Conservation (phyloP, 2,888 invertebrate genomes). For the Acanthoscelides obtectus region DNA sequence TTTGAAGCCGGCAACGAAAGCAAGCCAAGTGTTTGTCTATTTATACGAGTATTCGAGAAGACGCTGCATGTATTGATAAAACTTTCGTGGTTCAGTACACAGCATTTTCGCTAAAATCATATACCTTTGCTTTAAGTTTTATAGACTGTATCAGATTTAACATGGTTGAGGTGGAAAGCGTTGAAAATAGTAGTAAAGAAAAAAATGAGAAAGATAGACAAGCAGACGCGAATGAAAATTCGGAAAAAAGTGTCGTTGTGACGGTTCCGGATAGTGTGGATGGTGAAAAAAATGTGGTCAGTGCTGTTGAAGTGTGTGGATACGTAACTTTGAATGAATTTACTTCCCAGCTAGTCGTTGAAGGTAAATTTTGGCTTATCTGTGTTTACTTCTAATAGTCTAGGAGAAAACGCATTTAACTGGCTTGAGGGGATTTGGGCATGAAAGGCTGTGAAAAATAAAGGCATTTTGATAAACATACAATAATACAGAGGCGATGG, state of each 20-base stretch:
- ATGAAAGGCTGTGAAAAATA: too few species aligned
- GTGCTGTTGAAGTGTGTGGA: not conserved
- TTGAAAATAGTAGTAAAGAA: conserved; percentile 7
- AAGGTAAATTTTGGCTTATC: not conserved
- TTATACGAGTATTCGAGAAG: not conserved
- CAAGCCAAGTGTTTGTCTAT: not conserved
- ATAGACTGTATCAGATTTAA: conserved; percentile 1
- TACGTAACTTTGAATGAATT: not conserved
- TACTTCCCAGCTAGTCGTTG: not conserved
- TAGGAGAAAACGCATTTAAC: too few species aligned
- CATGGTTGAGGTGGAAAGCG: conserved; percentile 6
- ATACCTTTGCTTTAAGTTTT: not conserved
- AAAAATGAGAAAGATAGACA: not conserved
- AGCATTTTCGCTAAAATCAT: too few species aligned
- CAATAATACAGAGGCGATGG: too few species aligned
- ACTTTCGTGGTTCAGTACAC: not conserved
- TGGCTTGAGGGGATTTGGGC: too few species aligned
- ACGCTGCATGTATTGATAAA: not conserved
- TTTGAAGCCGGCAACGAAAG: not conserved
- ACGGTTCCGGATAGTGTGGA: not conserved
- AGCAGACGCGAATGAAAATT: not conserved
- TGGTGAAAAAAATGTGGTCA: not conserved
- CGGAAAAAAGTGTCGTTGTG: not conserved
- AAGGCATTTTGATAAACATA: too few species aligned
- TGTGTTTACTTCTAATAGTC: too few species aligned